Evolutionary conservation across 2,888 invertebrate genomes (phyloP).

Genomic region (Pristionchus maxplancki): DNA sequence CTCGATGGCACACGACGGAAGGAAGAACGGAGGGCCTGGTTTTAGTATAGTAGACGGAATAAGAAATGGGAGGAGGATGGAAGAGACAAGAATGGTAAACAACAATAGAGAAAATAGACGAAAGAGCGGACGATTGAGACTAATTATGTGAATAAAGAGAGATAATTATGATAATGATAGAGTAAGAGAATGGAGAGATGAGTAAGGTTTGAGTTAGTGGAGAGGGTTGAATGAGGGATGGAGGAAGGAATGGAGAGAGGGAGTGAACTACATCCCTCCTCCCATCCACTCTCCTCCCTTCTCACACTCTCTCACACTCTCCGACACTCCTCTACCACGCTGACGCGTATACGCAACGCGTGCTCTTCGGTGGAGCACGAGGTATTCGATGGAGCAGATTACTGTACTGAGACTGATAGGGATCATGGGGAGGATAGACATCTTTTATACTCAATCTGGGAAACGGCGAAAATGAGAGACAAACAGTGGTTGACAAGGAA

Average conservation of each 20-base stretch:
- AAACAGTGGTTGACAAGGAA: neutral
- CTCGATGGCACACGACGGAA: neutral
- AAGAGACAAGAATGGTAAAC: conserved; percentile 24
- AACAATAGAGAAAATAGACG: neutral
- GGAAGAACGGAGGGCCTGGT: neutral
- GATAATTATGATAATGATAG: neutral
- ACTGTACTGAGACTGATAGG: neutral
- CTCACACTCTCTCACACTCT: neutral
- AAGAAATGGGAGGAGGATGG: conserved; percentile 7
- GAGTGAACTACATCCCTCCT: conserved; percentile 44
- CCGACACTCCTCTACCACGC: conserved; percentile 12
- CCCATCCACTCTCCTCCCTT: conserved; percentile 20
- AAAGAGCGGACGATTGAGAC: neutral
- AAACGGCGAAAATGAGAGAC: neutral
- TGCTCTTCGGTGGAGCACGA: neutral
- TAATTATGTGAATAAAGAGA: neutral
- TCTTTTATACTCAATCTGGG: neutral
- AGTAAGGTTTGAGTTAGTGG: neutral
- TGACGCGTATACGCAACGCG: conserved; percentile 7
- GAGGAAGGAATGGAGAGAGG: conserved; percentile 16
- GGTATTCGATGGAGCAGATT: neutral
- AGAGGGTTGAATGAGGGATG: neutral
- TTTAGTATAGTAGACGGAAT: conserved; percentile 19
- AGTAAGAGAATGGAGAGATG: neutral
- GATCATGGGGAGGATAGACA: neutral